Conservation (phyloP, 2,113 vertebrate species). For the Hypocryptadius cinnamomeus region DNA sequence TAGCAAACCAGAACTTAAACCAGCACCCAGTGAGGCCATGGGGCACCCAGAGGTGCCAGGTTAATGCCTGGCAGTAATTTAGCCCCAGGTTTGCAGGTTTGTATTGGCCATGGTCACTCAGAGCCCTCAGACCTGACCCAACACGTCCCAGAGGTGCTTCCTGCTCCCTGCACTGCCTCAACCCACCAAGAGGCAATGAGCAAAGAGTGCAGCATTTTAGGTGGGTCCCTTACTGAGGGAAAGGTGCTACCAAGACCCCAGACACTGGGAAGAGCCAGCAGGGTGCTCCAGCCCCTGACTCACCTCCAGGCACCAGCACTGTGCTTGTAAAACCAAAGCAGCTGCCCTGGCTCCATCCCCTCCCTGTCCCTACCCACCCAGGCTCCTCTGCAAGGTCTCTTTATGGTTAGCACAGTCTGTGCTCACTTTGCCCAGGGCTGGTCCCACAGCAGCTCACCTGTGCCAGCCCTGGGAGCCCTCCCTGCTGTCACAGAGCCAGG, state of each 20-base stretch:
- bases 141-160: background rate
- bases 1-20: background rate
- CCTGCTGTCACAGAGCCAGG: background rate
- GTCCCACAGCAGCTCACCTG: background rate
- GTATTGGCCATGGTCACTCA: background rate
- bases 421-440: background rate
- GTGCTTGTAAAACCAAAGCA: background rate
- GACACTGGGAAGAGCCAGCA: background rate
- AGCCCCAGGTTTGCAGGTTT: background rate
- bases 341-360: background rate
- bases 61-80: background rate
- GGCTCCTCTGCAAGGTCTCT: background rate
- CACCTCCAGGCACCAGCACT: background rate
- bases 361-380: background rate
- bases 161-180: background rate
- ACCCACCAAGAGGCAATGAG: background rate
- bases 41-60: background rate
- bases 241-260: background rate
- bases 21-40: background rate
- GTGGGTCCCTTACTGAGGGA: background rate
- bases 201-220: background rate
- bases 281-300: accelerated
- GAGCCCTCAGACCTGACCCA: background rate
- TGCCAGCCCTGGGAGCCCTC: background rate
- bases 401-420: background rate